Evolutionary conservation across 2,888 invertebrate species (phyloP), one percentile per base, ranked within the genome.

Genomic region (Antheraea yamamai): DNA sequence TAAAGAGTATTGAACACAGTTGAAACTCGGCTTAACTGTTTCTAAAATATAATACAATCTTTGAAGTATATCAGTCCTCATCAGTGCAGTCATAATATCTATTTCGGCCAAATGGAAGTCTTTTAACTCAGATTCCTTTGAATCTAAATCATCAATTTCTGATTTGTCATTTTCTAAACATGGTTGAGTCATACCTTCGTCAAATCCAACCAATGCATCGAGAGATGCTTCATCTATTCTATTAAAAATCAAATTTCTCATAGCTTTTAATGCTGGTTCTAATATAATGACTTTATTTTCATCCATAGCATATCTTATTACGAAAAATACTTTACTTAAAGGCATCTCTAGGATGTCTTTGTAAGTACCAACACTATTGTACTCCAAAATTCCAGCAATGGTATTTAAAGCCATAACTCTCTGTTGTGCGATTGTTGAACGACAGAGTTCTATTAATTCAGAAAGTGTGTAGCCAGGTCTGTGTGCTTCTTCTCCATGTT

Each of bases 401-500:
- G 97, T 97, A 77, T 96, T 96, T 23, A 99, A 93, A 1, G 98
- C 98, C 75, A 97, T 95, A 1, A 97, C 96, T 82, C 98, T 95
- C 91, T 99, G 99, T 84, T 98, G 98, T 26, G 96, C 95, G n/a
- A 98, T 95, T 70, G 97, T 95, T 1, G 97, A 97, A 84, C 97
- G 94, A 55, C 97, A 96, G 1, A 99, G 91, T 78, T 97, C 97
- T 82, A 99, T 96, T 0, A 99, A 89, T 91, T 99, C 99, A 80
- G 97, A 97, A 18, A 99, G 89, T 0, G 98, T 97, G 89, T 99
- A 99, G 0, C 99, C 99, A 3, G 99, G 98, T 77, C 98, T 95
- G 78, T 97, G 97, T 12, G 98, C 97, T 88, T 99, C 99, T 80
- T 98, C 97, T 0, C 99, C 99, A 90, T 99, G 99, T 89, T 99